Evolutionary conservation across 2,888 invertebrate species (phyloP), one percentile per base, ranked within the genome.

Genomic region (Phaonia tiefii): DNA sequence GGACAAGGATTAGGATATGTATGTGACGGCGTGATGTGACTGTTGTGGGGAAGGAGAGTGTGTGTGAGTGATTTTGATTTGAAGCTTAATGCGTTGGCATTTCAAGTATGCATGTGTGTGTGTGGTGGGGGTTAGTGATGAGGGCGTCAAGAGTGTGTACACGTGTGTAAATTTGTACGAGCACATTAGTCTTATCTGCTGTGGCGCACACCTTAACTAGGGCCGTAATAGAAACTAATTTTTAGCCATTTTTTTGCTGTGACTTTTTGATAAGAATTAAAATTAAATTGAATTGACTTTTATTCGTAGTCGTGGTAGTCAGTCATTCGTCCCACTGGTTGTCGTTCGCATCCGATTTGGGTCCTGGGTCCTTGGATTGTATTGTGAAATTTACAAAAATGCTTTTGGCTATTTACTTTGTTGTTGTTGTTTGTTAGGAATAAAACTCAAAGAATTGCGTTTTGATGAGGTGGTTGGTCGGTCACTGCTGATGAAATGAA

Each of bases 241-340:
- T 60, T 63, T 42, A 10, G 63, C 20, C 42, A 63, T 42, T 63
- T 63, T 42, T 31, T 75, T n/a, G 66, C 31, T 75, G 72, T 69
- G 80, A 73, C 80, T 80, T 76, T 75, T 80, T 76, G 80, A 80
- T 80, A 80, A 72, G 72, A 80, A 80, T 80, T 80, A 76, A 80
- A 80, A 76, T 76, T 76, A 76, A 80, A 80, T 72, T 73, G 73
- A 73, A 73, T 80, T 73, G 75, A 80, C 75, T 73, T 73, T 11
- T 63, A 63, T 63, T 63, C 63, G 63, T 39, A 17, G 31, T 39
- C n/a, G n/a, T n/a, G n/a, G n/a, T n/a, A n/a, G n/a, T n/a, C n/a
- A n/a, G n/a, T n/a, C n/a, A n/a, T n/a, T n/a, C n/a, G n/a, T n/a
- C n/a, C n/a, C n/a, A n/a, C n/a, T n/a, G n/a, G n/a, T n/a, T n/a